phyloP scores from a whole-genome alignment of 2,797 vertebrate species.

The Pristis pectinata region DNA sequence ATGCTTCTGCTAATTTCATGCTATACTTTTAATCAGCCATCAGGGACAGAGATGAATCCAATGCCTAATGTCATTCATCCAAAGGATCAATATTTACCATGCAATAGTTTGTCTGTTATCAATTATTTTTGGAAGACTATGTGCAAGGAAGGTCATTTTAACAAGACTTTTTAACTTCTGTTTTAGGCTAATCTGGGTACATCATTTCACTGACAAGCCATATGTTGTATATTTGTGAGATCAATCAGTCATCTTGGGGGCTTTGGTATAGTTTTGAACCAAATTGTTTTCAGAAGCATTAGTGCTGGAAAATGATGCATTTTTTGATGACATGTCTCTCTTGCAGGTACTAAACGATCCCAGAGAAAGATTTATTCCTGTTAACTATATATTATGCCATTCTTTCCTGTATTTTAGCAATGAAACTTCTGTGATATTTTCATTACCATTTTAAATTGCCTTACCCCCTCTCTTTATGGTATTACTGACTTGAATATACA shows the following conservation, averaged over 20 bases:
- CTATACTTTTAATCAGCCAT: neutral
- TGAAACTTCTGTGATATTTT: neutral
- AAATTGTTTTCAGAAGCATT: neutral
- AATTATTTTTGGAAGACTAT: neutral
- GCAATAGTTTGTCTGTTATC: neutral
- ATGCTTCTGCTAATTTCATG: neutral
- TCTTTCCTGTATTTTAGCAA: neutral
- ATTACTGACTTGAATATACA: too few species aligned
- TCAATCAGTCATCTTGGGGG: neutral
- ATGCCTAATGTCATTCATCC: neutral
- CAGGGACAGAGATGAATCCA: neutral
- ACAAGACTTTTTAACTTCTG: neutral
- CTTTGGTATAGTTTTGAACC: neutral
- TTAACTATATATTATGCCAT: neutral
- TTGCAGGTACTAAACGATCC: neutral
- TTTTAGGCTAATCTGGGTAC: too few species aligned
- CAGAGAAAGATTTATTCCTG: neutral
- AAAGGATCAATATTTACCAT: neutral
- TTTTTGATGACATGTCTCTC: neutral
- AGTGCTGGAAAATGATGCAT: neutral
- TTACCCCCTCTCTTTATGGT: neutral
- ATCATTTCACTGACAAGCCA: neutral
- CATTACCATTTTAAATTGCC: neutral
- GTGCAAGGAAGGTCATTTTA: neutral
- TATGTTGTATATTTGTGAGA: neutral